phyloP scores from a whole-genome alignment of 2,888 invertebrate species.

The Dolichomitus sp. region DNA sequence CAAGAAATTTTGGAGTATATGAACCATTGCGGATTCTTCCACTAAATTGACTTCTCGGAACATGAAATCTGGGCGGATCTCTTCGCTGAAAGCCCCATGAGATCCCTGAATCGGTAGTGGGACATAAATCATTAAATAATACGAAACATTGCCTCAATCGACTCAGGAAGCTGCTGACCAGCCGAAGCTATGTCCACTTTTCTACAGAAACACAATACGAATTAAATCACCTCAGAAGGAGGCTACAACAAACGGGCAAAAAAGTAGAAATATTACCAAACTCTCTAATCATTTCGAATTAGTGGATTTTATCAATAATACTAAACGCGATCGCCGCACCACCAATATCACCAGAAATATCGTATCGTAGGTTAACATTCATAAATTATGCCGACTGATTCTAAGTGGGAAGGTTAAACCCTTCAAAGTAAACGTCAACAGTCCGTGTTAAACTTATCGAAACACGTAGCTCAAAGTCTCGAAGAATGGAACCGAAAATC shows the following conservation, averaged over 20 bases:
- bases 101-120: no score
- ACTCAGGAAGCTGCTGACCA: background rate
- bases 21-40: background rate
- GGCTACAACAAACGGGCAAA: background rate
- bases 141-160: background rate
- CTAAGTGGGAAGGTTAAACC: background rate
- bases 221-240: background rate
- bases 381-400: background rate
- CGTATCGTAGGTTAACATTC: background rate
- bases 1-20: background rate
- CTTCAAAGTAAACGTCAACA: background rate
- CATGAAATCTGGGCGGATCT: background rate
- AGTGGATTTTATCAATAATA: background rate
- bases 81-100: background rate
- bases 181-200: background rate
- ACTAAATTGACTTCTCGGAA: background rate
- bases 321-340: background rate
- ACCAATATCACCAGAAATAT: background rate
- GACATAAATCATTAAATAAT: no score
- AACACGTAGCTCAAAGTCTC: background rate
- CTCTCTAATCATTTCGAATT: background rate
- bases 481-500: no score
- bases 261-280: background rate
- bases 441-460: background rate
- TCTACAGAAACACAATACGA: background rate